These are phyloP conservation scores for Gasterosteus nipponicus DNA, from an alignment of 2,113 vertebrate species.

Conservation along the genomic window DNA sequence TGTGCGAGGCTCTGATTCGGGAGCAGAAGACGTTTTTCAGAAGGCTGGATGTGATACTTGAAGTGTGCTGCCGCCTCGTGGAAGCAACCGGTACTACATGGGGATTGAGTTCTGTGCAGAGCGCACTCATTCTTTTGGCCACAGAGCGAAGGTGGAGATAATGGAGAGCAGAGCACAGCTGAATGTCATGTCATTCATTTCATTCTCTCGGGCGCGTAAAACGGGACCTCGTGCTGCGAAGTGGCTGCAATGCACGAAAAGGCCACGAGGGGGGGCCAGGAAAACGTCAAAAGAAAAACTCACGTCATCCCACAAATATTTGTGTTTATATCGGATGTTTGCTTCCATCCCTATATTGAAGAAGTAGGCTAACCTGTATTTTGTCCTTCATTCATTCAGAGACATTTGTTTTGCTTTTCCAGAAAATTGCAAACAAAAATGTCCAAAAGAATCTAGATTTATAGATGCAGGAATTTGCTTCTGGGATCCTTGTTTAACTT, in stretches of 20 bases:
- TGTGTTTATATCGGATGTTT: neutral
- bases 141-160: neutral
- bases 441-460: neutral
- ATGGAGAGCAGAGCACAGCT: neutral
- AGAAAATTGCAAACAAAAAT: neutral
- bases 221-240: neutral
- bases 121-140: neutral
- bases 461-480: neutral
- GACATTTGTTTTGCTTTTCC: neutral
- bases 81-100: conserved; percentile 5
- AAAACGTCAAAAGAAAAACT: neutral
- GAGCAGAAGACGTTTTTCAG: neutral
- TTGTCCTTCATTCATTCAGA: neutral
- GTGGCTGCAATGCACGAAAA: neutral
- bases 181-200: neutral
- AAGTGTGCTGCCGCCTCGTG: conserved; percentile 56
- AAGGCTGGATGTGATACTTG: neutral
- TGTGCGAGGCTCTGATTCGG: neutral
- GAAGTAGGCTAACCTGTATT: neutral
- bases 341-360: neutral
- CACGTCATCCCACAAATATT: neutral
- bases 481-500: conserved; percentile 4
- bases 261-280: conserved; percentile 52
- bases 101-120: neutral
- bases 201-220: neutral